Percentiles rank a stretch among this genome's conserved stretches.
phyloP scores from a whole-genome alignment of 2,797 vertebrate species.

The Anabacerthia variegaticeps region DNA sequence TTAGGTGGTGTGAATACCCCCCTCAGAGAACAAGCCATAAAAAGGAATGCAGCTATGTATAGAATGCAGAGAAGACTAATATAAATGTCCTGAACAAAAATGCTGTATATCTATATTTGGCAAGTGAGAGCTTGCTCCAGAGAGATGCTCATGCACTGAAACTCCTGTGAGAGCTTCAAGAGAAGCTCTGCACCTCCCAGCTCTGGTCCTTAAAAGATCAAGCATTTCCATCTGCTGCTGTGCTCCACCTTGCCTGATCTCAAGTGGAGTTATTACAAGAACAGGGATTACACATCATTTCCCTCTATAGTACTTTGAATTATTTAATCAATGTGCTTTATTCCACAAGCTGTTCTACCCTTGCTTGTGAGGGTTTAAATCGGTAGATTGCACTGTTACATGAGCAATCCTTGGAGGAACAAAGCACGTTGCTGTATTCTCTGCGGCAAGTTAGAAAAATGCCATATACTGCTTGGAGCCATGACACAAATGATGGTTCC shows the following conservation, averaged over 20 bases:
- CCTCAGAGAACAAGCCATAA: background rate
- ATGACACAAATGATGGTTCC: conserved; percentile 6
- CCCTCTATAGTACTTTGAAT: background rate
- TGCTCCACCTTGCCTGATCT: background rate
- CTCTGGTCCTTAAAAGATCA: background rate
- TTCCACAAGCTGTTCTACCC: background rate
- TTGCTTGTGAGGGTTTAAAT: conserved; percentile 17
- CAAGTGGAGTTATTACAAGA: background rate
- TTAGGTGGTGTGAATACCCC: background rate
- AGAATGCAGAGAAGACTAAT: background rate
- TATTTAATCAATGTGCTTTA: conserved; percentile 32
- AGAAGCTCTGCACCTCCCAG: background rate
- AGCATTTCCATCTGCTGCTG: background rate
- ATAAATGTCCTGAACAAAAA: conserved; percentile 12
- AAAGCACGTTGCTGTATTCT: background rate
- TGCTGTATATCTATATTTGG: background rate
- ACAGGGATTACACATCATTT: conserved; percentile 6
- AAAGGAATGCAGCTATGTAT: background rate
- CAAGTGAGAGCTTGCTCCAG: background rate
- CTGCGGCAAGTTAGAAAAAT: conserved; percentile 26
- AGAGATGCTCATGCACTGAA: background rate
- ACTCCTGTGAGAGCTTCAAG: background rate
- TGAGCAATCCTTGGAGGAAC: background rate
- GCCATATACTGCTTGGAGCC: background rate
- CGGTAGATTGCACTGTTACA: background rate